Evolutionary conservation across 2,888 invertebrate species (phyloP), one percentile per base, ranked within the genome.

Genomic region (Habroteleia sp.): DNA sequence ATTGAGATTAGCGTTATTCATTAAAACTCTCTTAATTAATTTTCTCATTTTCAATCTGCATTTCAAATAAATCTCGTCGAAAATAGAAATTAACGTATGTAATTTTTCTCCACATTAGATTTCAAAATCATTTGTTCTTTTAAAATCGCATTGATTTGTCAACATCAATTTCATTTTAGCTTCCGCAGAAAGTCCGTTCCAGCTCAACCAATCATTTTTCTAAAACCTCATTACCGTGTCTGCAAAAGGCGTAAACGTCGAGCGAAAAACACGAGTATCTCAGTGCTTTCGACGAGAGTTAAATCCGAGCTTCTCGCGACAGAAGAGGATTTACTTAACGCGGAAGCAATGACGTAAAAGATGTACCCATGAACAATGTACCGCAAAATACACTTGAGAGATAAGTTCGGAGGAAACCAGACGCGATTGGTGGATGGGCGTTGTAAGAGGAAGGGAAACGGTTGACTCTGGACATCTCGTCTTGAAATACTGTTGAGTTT

Each of bases 241-340:
- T 58, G 46, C 39, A 27, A 58, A 29, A 37, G 42, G 42, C 50
- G 37, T 58, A 46, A 71, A 62, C n/a, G 62, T 41, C 31, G 50
- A 39, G 17, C 14, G 35, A 52, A 63, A 48, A 63, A 50, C 63
- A 63, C 27, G 56, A 33, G 33, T 63, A 50, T 46, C 66, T 37
- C 33, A 25, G 25, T 16, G 7, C 14, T 72, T 56, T 54, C 41
- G 33, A 29, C 6, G 25, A 50, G 20, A 8, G n/a, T n/a, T 44
- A 62, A 71, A 62, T 62, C 60, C 62, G 16, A 41, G 39, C 23
- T 33, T 4, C 35, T 13, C 29, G 31, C 56, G 44, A 33, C 41
- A 41, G 54, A 65, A 52, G 39, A 44, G 72, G 65, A 65, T 73
- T 65, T 60, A 50, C 72, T 73, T 65, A 65, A 65, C 65, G 42